A percentile compares a stretch with the other conserved stretches of the same genome.
Evolutionary conservation across 2,888 invertebrate genomes (phyloP).

Genomic region (Dicyrtoma fusca): DNA sequence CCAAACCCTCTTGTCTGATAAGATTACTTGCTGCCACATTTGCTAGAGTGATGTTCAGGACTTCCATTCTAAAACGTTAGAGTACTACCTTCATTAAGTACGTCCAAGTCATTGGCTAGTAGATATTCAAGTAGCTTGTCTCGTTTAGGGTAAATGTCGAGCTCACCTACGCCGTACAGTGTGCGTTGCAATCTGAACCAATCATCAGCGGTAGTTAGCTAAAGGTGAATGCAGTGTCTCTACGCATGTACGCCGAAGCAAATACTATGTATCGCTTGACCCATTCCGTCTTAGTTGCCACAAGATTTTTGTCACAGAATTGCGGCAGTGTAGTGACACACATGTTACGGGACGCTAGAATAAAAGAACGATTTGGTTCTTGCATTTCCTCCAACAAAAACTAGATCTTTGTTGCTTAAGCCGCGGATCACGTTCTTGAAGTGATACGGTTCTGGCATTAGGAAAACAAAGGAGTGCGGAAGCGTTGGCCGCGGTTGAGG

Average conservation of each 20-base stretch:
- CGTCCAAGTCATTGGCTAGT: slow-evolving; percentile 15
- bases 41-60: slow-evolving; percentile 37
- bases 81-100: slow-evolving; percentile 16
- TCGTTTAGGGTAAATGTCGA: slow-evolving; percentile 32
- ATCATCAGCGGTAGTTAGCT: slow-evolving; percentile 37
- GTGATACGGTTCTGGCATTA: slow-evolving; percentile 5
- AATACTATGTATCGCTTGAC: neutral
- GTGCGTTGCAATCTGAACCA: slow-evolving; percentile 38
- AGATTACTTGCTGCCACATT: neutral
- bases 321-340: neutral
- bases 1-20: slow-evolving; percentile 33
- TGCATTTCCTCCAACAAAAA: neutral
- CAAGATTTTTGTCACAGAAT: slow-evolving; percentile 8
- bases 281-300: neutral
- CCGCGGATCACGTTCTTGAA: neutral
- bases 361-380: neutral
- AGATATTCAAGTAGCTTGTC: slow-evolving; percentile 33
- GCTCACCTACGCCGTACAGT: slow-evolving; percentile 40
- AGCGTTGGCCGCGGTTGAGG: neutral
- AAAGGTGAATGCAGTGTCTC: neutral
- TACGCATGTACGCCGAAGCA: neutral
- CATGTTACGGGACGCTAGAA: neutral
- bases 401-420: neutral
- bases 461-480: neutral
- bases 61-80: slow-evolving; percentile 39